phyloP scores from a whole-genome alignment of 2,888 invertebrate genomes.

The Baronia brevicornis region DNA sequence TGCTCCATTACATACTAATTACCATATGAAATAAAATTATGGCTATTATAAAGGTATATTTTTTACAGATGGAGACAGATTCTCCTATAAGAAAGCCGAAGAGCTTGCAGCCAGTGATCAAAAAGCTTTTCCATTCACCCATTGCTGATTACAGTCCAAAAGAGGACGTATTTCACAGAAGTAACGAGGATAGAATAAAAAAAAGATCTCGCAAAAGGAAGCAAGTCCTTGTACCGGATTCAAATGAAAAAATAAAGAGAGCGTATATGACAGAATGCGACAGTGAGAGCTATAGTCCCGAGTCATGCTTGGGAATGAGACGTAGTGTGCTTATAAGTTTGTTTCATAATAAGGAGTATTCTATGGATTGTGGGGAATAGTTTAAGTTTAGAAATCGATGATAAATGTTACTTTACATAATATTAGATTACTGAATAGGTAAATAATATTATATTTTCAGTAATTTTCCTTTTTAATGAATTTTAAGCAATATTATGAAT shows the following conservation, averaged over 20 bases:
- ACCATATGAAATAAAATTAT: no score
- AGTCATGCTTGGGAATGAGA: constrained; percentile 40
- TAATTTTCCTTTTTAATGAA: no score
- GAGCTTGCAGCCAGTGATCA: constrained; percentile 43
- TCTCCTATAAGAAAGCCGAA: constrained; percentile 49
- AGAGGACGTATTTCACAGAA: constrained; percentile 14
- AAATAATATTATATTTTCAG: no score
- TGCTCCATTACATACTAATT: no score
- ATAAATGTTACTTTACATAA: no score
- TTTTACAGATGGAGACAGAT: constrained; percentile 51
- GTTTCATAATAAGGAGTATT: constrained; percentile 55
- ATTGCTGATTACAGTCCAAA: constrained; percentile 28
- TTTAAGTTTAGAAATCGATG: no score
- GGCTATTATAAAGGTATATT: no score
- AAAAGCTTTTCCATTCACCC: constrained; percentile 59
- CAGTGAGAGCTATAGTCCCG: constrained; percentile 40
- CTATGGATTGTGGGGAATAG: constrained; percentile 37
- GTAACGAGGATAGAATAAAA: constrained; percentile 19
- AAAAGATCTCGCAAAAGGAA: constrained; percentile 45
- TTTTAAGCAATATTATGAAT: no score
- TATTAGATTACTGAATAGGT: no score
- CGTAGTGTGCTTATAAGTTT: constrained; percentile 48
- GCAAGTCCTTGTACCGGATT: constrained; percentile 40
- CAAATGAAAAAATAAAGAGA: constrained; percentile 41
- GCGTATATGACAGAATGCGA: constrained; percentile 50